Evolutionary conservation across 2,797 vertebrate genomes (phyloP).

Genomic region (Zenarchopterus dispar): DNA sequence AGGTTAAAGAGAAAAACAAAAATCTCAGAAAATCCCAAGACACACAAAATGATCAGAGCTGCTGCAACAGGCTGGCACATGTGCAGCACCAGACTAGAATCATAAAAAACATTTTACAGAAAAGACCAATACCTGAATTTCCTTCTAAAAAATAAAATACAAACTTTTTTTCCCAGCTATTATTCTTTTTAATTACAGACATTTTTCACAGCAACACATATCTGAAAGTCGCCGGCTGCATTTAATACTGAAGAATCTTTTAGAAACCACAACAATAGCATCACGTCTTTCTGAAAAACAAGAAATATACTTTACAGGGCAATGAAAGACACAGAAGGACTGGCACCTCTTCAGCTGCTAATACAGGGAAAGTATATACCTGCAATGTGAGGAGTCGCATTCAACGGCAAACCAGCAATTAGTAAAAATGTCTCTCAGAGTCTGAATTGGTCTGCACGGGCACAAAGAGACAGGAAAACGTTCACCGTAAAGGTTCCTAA

Average conservation of each 20-base stretch:
- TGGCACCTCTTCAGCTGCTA: conserved; percentile 27
- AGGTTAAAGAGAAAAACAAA: too few relatives aligned
- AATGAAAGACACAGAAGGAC: conserved; percentile 26
- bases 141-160: background rate
- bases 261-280: conserved; percentile 31
- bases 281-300: conserved; percentile 43
- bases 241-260: conserved; percentile 58
- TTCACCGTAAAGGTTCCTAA: conserved; percentile 22
- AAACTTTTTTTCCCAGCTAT: conserved; percentile 12
- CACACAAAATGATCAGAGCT: too few relatives aligned
- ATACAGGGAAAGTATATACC: conserved; percentile 59
- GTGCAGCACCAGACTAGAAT: too few relatives aligned
- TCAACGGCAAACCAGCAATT: conserved; percentile 45
- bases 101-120: too few relatives aligned
- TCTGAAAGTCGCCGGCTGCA: conserved; percentile 34
- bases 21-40: too few relatives aligned
- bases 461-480: conserved; percentile 38
- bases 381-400: conserved; percentile 36
- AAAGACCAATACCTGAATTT: background rate
- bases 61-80: too few relatives aligned
- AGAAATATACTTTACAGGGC: conserved; percentile 49
- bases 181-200: conserved; percentile 47
- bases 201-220: conserved; percentile 41
- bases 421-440: conserved; percentile 43
- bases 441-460: conserved; percentile 50